Evolutionary conservation across 2,113 vertebrate species (phyloP).

Genomic region (Amblyornis subalaris): DNA sequence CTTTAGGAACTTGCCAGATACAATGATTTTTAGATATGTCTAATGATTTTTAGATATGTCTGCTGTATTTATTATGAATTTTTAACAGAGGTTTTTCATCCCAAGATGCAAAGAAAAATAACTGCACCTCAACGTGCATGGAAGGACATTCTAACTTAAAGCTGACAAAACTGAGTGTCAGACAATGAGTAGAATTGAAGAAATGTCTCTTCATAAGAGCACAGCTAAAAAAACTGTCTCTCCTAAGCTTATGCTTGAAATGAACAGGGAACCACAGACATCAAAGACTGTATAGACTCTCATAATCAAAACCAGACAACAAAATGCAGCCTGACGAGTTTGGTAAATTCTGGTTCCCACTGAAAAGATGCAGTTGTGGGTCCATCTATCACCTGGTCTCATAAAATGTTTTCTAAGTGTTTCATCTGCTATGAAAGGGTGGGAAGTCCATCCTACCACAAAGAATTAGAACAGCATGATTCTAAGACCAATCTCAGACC

Average conservation of each 20-base stretch:
- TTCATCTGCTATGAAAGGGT: background rate
- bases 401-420: background rate
- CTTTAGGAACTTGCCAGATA: background rate
- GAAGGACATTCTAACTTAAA: background rate
- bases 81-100: background rate
- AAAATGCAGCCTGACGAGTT: background rate
- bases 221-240: background rate
- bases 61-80: background rate
- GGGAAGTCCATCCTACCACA: background rate
- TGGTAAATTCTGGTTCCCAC: background rate
- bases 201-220: background rate
- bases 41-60: background rate
- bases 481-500: background rate
- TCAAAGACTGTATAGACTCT: background rate
- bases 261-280: background rate
- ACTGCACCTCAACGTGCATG: rapidly evolving
- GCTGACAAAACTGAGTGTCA: background rate
- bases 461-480: background rate
- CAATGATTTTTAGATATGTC: background rate
- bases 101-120: background rate
- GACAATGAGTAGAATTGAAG: background rate
- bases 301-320: background rate
- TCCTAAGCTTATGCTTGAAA: background rate
- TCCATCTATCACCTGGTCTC: background rate
- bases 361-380: background rate